phyloP scores from a whole-genome alignment of 2,797 vertebrate genomes.

The Leuciscus waleckii region DNA sequence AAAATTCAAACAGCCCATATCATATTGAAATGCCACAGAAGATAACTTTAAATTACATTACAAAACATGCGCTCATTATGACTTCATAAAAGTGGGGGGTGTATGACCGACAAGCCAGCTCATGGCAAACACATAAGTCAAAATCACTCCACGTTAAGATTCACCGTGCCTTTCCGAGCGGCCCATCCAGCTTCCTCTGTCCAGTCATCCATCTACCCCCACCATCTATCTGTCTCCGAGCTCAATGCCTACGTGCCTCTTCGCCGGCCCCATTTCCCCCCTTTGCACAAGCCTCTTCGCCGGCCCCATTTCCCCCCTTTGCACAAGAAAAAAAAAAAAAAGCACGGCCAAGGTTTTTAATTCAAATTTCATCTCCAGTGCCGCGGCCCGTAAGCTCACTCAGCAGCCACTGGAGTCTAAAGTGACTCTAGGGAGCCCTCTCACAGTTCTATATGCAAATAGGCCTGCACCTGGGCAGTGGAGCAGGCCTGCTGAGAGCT shows the following conservation, averaged over 20 bases:
- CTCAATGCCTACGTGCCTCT: slow-evolving; percentile 49
- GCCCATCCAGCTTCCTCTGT: slow-evolving; percentile 53
- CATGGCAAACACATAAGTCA: slow-evolving; percentile 45
- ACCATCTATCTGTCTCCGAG: slow-evolving; percentile 59
- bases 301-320: slow-evolving; percentile 65
- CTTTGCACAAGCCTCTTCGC: slow-evolving; percentile 57
- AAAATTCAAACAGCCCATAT: background rate
- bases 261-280: slow-evolving; percentile 59
- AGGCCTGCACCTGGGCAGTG: slow-evolving; percentile 97
- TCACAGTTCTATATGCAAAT: slow-evolving; percentile 99
- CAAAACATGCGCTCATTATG: slow-evolving; percentile 20
- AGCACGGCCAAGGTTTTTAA: slow-evolving; percentile 89
- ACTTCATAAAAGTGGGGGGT: slow-evolving; percentile 37
- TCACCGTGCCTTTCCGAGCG: slow-evolving; percentile 17
- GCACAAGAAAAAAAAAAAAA: slow-evolving; percentile 61
- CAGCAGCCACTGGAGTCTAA: slow-evolving; percentile 98
- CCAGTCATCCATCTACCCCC: slow-evolving; percentile 57
- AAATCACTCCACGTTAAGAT: slow-evolving; percentile 47
- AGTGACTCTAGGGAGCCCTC: slow-evolving; percentile 98
- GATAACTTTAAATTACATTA: slow-evolving; percentile 38
- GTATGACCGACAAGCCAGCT: slow-evolving; percentile 22
- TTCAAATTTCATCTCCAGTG: slow-evolving; percentile 98
- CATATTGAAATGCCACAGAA: slow-evolving; percentile 9
- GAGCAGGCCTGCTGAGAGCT: slow-evolving; percentile 97
- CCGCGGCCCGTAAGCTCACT: slow-evolving; percentile 91